Percentiles rank a stretch among this genome's conserved stretches.
phyloP scores from a whole-genome alignment of 2,113 vertebrate genomes.

The Craseonycteris thonglongyai region DNA sequence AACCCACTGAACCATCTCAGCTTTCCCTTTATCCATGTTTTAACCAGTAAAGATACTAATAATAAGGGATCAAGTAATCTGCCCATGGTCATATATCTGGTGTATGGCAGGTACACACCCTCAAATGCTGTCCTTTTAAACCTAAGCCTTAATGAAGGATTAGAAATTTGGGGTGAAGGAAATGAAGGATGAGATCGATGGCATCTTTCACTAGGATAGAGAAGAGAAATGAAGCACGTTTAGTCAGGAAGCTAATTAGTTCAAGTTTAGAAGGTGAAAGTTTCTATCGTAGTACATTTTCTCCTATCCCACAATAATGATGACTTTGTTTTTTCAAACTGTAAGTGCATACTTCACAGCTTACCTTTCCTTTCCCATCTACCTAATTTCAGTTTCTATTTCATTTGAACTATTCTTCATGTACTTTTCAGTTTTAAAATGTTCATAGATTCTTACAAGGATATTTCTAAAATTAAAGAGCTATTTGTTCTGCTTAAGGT shows the following conservation, averaged over 20 bases:
- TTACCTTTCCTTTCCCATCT: neutral
- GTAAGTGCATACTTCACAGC: neutral
- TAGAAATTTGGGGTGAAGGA: neutral
- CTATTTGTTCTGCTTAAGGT: neutral
- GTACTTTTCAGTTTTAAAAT: constrained; percentile 13
- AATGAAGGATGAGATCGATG: neutral
- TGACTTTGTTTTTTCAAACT: neutral
- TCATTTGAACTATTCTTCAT: neutral
- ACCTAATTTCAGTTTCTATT: neutral
- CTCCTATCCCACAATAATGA: neutral
- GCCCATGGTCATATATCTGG: neutral
- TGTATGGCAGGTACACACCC: neutral
- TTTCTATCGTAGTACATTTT: neutral
- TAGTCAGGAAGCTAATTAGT: neutral
- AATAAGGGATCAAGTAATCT: neutral
- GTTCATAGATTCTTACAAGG: neutral
- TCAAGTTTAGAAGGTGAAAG: neutral
- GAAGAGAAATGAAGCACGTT: neutral
- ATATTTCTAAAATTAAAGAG: constrained; percentile 25
- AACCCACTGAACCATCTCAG: no score
- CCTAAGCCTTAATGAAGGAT: neutral
- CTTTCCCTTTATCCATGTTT: no score
- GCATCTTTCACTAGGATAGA: neutral
- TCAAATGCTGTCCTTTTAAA: neutral
- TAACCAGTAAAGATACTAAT: neutral